Evolutionary conservation across 2,888 invertebrate genomes (phyloP), one percentile per base, ranked within the genome.

Genomic region (Dryocosmus kuriphilus): DNA sequence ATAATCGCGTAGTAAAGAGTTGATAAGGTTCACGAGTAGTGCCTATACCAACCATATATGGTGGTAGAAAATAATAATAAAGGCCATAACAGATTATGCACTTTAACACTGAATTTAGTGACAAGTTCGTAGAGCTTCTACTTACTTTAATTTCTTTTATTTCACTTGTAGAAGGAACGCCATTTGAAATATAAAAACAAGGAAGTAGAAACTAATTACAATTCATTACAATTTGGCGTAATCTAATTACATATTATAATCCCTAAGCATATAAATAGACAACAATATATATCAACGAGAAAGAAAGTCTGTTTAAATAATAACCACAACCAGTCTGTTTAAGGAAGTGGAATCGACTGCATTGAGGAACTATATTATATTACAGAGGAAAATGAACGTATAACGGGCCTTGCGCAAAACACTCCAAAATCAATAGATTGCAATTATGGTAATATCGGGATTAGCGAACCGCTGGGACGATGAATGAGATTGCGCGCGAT

Each of bases 1-100:
- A 81, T 79, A 79, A 77, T 83, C 75, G 77, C 83, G 82, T 79
- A 78, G 61, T 79, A 83, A 51, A 71, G 24, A 30, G 51, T 46
- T 71, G 30, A 67, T 63, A 32, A 63, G 11, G n/a, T 63, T 32
- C 4, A 24, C 11, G 57, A 63, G 38, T 41, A 67, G 4, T 24
- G n/a, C n/a, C n/a, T n/a, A 24, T 6, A 46, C 14, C 14, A 67
- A 46, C 65, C 27, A 24, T 14, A 67, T 16, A 67, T 27, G 24
- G 16, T 27, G 24, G 46, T 24, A 67, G n/a, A 71, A 9, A 38
- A 65, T n/a, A 38, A 35, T 14, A 16, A 65, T 38, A 1, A 41
- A 65, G 6, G 22, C 2, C 19, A n/a, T 63, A 63, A n/a, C 11
- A 63, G 4, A 35, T 32, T 2, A 32, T 11, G 32, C 22, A 57